These are phyloP conservation scores for Meleagris gallopavo DNA, from an alignment of 2,113 vertebrate genomes.

Conservation along the genomic window DNA sequence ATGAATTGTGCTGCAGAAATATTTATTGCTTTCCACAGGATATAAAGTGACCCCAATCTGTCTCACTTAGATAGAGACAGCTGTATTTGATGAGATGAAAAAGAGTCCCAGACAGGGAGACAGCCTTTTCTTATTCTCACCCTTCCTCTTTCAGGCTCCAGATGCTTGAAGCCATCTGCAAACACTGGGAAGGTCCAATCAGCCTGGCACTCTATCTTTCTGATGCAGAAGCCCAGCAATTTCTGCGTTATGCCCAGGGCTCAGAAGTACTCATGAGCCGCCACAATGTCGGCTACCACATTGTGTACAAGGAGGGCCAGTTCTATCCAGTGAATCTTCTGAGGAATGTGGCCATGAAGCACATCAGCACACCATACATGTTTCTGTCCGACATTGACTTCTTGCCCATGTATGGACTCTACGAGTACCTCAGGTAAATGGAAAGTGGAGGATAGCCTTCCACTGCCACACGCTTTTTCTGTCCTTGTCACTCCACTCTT, in stretches of 20 bases:
- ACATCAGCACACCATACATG: constrained; percentile 96
- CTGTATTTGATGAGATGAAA: neutral
- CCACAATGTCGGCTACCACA: constrained; percentile 95
- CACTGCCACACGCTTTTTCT: fast-evolving
- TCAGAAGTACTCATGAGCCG: constrained; percentile 96
- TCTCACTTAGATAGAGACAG: neutral
- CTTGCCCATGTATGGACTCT: constrained; percentile 99
- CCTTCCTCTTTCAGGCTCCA: constrained; percentile 86
- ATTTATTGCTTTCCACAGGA: neutral
- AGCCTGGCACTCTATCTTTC: constrained; percentile 98
- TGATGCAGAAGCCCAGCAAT: constrained; percentile 97
- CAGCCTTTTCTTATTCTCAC: constrained; percentile 9
- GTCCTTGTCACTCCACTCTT: neutral
- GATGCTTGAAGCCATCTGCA: constrained; percentile 99
- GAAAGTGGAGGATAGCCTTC: neutral
- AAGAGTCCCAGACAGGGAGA: neutral
- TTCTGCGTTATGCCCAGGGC: constrained; percentile 97
- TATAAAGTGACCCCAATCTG: neutral
- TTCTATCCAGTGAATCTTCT: constrained; percentile 98
- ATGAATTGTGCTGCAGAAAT: neutral
- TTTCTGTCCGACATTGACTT: constrained; percentile 99
- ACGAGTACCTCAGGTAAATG: constrained; percentile 95
- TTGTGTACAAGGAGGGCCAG: constrained; percentile 99
- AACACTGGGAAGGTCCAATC: constrained; percentile 98
- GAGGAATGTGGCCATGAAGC: constrained; percentile 96